Evolutionary conservation across 64 coral and sea anemone species (phyloP).

Genomic region (Acropora tenuis): DNA sequence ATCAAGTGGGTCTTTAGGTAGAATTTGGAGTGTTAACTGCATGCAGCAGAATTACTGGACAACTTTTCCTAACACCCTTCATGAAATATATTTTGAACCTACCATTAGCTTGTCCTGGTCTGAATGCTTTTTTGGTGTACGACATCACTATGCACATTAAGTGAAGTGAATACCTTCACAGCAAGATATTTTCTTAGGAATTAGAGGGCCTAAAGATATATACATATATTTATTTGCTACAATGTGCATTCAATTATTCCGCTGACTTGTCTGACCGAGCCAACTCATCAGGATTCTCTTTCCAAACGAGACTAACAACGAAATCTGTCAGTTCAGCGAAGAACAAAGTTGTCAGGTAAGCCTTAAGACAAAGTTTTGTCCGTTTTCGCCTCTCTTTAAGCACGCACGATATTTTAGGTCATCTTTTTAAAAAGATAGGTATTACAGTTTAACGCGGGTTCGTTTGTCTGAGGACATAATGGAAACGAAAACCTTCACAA

Average conservation of each 20-base stretch:
- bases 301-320: not conserved
- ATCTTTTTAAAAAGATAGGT: not conserved
- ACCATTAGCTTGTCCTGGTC: not conserved
- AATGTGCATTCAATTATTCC: conserved; percentile 42
- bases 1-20: conserved; percentile 36
- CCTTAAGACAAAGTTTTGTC: not conserved
- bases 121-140: not conserved
- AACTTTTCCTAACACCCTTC: not conserved
- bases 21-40: not conserved
- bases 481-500: too few species aligned
- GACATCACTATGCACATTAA: conserved; percentile 37
- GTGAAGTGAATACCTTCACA: conserved; percentile 43
- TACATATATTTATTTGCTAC: conserved; percentile 51
- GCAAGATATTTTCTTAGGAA: conserved; percentile 47
- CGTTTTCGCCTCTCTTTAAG: not conserved
- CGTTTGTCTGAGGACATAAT: too few species aligned
- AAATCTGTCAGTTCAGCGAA: not conserved
- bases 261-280: not conserved
- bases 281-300: not conserved
- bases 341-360: conserved; percentile 4
- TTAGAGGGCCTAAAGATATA: not conserved
- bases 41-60: not conserved
- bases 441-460: not conserved
- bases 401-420: conserved; percentile 13
- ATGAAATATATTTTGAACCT: not conserved